Evolutionary conservation across 2,888 invertebrate species (phyloP), one percentile per base, ranked within the genome.

Genomic region (Deroplatys truncata): DNA sequence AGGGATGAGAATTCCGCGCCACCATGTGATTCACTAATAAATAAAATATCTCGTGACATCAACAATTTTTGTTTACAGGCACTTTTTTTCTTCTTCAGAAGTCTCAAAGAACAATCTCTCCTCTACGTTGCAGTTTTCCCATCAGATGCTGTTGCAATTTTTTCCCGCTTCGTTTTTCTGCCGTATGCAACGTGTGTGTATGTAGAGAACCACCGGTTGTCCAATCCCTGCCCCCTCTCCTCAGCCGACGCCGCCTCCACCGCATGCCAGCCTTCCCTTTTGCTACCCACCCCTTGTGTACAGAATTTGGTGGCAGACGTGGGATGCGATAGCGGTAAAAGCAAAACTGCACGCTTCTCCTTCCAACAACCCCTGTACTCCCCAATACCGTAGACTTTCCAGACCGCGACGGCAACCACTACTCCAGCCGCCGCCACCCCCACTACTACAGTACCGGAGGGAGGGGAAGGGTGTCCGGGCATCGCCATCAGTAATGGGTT

Each of bases 41-140:
- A 90, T 89, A 89, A 90, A 91, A 89, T 91, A 91, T 90, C 88
- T 90, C 29, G 89, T 89, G 89, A 89, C 89, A 90, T 86, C 89
- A 85, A 88, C 88, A 56, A 82, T 85, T 83, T 89, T 90, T 90
- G 90, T 89, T 89, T 88, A 87, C 56, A 82, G 88, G 5, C 20
- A 25, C 20, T 7, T 8, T 16, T 43, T 20, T 16, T 4, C 20
- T 72, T 72, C 2, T 20, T 72, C 1, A 72, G 56, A 25, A 72
- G 5, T 72, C 5, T 7, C 56, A 72, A 16, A 72, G 0, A 72
- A 20, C 1, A 72, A 72, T 72, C 20, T 20, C 20, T 43, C 20
- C 20, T 20, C 56, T 72, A 20, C 0, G 20, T 20, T 72, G 56
- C 20, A 20, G 56, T 20, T 72, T 72, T 72, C 4, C 20, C 25